Conservation (phyloP, 2,888 invertebrate species). For the Phortica magna region DNA sequence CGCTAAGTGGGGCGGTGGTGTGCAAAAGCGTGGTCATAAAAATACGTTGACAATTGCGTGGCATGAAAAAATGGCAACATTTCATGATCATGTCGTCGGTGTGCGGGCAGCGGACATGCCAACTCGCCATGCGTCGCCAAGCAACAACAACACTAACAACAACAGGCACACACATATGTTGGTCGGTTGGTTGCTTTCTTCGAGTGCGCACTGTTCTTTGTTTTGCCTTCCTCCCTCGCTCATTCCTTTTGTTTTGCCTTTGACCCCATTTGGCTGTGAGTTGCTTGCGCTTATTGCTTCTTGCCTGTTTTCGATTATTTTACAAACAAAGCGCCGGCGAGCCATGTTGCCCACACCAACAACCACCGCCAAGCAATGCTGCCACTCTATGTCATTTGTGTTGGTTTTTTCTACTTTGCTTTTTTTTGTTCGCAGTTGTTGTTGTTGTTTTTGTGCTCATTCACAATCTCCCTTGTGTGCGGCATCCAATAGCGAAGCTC, state of each 20-base stretch:
- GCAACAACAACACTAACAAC: not conserved
- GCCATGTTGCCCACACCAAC: not conserved
- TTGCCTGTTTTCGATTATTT: conserved; percentile 66
- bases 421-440: not conserved
- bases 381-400: conserved; percentile 39
- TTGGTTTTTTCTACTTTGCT: not conserved
- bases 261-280: not conserved
- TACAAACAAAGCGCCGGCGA: conserved; percentile 61
- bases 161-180: conserved; percentile 44
- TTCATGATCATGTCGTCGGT: conserved; percentile 61
- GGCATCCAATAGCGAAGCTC: conserved; percentile 55
- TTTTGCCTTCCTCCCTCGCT: conserved; percentile 37
- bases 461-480: not conserved
- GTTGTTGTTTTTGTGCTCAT: not conserved
- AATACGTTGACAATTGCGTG: conserved; percentile 69
- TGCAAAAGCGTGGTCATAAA: conserved; percentile 51
- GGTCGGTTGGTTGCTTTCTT: conserved; percentile 34
- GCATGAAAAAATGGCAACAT: conserved; percentile 52
- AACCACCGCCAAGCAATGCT: not conserved
- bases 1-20: too few relatives aligned
- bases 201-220: not conserved
- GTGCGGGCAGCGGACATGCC: too few relatives aligned
- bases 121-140: conserved; percentile 31
- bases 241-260: not conserved
- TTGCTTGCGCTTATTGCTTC: conserved; percentile 41